phyloP scores from a whole-genome alignment of 2,797 vertebrate genomes.

The Numenius phaeopus region DNA sequence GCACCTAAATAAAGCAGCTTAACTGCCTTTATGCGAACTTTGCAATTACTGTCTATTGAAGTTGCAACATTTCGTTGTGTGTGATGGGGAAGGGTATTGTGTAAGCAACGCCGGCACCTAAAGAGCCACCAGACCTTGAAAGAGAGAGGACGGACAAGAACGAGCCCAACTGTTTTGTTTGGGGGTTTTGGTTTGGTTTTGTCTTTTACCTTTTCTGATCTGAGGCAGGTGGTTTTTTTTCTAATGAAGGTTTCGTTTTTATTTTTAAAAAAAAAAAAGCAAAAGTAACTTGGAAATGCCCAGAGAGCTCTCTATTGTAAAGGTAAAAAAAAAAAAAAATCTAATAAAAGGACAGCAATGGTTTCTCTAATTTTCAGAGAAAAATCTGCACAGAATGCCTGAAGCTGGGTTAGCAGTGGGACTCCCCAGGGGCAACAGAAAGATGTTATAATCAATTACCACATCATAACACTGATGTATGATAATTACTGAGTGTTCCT shows the following conservation, averaged over 20 bases:
- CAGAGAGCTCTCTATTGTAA: conserved; percentile 47
- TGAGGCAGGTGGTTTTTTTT: conserved; percentile 10
- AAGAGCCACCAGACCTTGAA: conserved; percentile 9
- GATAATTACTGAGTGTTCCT: conserved; percentile 90
- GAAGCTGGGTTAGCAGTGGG: conserved; percentile 79
- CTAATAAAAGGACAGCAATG: conserved; percentile 35
- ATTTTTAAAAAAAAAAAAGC: background rate
- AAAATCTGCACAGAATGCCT: conserved; percentile 71
- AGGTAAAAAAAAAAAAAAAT: conserved; percentile 16
- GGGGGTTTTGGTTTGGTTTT: background rate
- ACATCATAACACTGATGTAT: conserved; percentile 92
- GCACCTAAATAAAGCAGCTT: conserved; percentile 80
- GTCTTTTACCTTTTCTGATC: background rate
- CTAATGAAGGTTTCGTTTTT: background rate
- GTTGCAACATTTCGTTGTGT: conserved; percentile 22
- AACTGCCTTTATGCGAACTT: conserved; percentile 72
- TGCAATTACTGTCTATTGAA: conserved; percentile 66
- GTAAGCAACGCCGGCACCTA: background rate
- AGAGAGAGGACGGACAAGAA: background rate
- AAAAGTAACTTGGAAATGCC: conserved; percentile 32
- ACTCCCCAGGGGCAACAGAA: conserved; percentile 84
- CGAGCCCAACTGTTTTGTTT: background rate
- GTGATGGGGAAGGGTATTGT: conserved; percentile 22
- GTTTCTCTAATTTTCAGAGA: conserved; percentile 65
- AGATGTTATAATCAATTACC: conserved; percentile 95